phyloP scores from a whole-genome alignment of 2,888 invertebrate species.

The Nephrocerus scutellatus region DNA sequence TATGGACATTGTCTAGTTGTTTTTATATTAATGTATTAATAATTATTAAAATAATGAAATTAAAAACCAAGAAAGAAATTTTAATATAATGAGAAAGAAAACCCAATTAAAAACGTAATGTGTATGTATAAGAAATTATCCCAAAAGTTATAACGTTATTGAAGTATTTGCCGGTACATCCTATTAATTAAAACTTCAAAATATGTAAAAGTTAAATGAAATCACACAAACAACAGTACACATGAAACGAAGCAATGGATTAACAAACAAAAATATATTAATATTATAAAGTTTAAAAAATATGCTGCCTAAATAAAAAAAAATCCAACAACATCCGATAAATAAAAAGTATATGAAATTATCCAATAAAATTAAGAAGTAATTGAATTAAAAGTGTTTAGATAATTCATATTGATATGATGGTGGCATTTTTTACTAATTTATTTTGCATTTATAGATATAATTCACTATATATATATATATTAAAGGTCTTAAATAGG shows the following conservation, averaged over 20 bases:
- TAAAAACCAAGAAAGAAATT: constrained; percentile 12
- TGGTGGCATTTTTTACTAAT: background rate
- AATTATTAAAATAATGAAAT: constrained; percentile 8
- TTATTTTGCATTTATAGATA: background rate
- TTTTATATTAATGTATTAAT: constrained; percentile 35
- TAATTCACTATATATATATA: constrained; percentile 1
- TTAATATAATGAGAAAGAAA: background rate
- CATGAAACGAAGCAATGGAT: too few species aligned
- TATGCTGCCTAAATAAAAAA: too few species aligned
- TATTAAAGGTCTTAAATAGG: constrained; percentile 19
- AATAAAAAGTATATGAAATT: constrained; percentile 3
- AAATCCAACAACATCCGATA: constrained; percentile 16
- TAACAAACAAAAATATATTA: constrained; percentile 13
- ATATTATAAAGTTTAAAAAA: too few species aligned
- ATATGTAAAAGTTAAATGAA: constrained; percentile 3
- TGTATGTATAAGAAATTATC: constrained; percentile 29
- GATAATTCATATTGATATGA: background rate
- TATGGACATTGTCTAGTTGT: constrained; percentile 48
- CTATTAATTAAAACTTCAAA: too few species aligned
- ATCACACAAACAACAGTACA: constrained; percentile 16
- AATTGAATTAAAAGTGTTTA: background rate
- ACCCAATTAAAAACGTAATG: constrained; percentile 28
- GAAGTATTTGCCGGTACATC: too few species aligned
- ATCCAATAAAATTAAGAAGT: background rate
- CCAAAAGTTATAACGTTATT: too few species aligned